Base-by-base conservation (phyloP, 2,888 invertebrate genomes). In the Mechanitis messenoides region DNA sequence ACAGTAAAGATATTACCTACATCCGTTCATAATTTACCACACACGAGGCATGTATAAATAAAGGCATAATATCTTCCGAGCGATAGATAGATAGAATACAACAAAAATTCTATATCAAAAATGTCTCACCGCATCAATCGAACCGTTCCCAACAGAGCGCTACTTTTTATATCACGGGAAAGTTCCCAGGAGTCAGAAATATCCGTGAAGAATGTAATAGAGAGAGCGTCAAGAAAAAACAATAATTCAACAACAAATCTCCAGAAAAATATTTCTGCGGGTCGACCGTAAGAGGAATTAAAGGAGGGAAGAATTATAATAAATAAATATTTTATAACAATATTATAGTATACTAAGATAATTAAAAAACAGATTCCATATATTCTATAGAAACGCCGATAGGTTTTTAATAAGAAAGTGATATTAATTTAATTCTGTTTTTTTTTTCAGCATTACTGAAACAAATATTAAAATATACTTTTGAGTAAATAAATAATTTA, bases 131-230 rank as follows among this genome's bases (percentile, higher is more conserved):
- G 59, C 55, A 63, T 62, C 65, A 71, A 66, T 65, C 70, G 67
- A 67, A 69, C 67, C 59, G 67, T 73, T 80, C 79, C 76, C 80
- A 69, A 68, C 72, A 72, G 76, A 72, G 64, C 70, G 67, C 58
- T 62, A 72, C 69, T 80, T 83, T 80, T 81, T 83, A 65, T 71
- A 72, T 76, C 74, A 71, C 63, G 73, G 72, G 64, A 69, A 67
- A 61, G 74, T 78, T 80, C 77, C 77, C 79, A 73, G 66, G 78
- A 73, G 77, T 65, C 62, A 68, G 73, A 73, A 74, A 76, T 73
- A 68, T 72, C 76, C 76, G 77, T 78, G 76, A 79, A 77, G 73
- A 76, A 78, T 80, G 74, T 74, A 71, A 77, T 75, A 70, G 73
- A 42, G 71, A 69, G 61, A 63, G 59, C 63, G 69, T 66, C 63